Evolutionary conservation across 35 echinoderm and acorn worm genomes (phyloP).

Genomic region (Diadema setosum): DNA sequence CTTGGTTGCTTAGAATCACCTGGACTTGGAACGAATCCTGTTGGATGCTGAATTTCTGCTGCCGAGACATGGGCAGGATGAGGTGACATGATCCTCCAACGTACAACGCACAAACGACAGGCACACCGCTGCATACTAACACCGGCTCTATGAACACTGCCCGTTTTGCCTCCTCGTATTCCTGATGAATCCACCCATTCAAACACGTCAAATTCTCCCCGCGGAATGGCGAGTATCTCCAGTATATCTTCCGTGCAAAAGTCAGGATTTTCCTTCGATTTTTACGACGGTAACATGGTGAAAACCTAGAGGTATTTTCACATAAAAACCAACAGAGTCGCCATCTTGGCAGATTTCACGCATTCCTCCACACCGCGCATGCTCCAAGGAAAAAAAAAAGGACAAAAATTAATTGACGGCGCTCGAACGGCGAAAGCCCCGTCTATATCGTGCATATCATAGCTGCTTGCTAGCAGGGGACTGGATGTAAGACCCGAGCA

Average conservation of each 20-base stretch:
- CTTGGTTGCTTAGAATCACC: background rate
- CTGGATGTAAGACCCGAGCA: background rate
- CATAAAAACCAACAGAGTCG: constrained; percentile 17
- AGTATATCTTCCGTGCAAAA: constrained; percentile 20
- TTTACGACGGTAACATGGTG: constrained; percentile 10
- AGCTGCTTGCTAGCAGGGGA: background rate
- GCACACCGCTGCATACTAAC: background rate
- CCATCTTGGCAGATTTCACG: constrained; percentile 23
- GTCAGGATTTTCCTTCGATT: background rate
- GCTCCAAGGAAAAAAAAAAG: constrained; percentile 15
- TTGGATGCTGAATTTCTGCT: background rate
- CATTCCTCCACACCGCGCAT: constrained; percentile 23
- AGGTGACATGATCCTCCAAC: background rate
- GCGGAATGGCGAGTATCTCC: background rate
- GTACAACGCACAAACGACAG: background rate
- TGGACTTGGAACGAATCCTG: background rate
- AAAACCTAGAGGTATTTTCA: constrained; percentile 14
- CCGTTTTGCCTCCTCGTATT: background rate
- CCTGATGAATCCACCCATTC: background rate
- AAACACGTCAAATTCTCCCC: background rate
- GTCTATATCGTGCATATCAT: background rate
- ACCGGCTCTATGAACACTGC: constrained; percentile 2
- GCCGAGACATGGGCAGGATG: background rate
- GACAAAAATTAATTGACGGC: constrained; percentile 31
- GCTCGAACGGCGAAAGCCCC: background rate